These are phyloP conservation scores for Coelinius sp. DNA, from an alignment of 2,888 invertebrate species.

Conservation along the genomic window DNA sequence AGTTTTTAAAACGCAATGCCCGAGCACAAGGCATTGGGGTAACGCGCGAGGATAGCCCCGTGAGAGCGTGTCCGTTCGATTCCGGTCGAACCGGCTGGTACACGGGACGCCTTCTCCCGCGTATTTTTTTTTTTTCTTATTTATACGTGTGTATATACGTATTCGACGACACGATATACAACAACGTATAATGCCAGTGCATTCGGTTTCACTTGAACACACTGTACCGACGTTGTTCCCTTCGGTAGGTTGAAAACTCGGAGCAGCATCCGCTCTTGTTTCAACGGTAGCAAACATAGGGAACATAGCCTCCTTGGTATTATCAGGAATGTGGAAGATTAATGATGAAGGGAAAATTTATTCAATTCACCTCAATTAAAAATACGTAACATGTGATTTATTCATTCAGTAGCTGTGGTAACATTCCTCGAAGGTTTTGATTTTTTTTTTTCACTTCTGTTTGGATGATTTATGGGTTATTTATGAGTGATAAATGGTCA, in stretches of 20 bases:
- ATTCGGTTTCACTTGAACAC: not conserved
- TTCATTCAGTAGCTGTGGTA: not conserved
- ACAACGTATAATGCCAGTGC: slow-evolving; percentile 27
- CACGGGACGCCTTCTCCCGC: not conserved
- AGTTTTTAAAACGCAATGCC: not conserved
- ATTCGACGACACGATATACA: not conserved
- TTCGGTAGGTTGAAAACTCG: not conserved
- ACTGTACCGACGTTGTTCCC: not conserved
- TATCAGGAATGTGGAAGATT: slow-evolving; percentile 24
- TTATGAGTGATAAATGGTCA: too few relatives aligned
- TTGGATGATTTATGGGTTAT: not conserved
- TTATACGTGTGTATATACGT: slow-evolving; percentile 2
- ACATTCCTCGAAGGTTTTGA: not conserved
- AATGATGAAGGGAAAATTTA: not conserved
- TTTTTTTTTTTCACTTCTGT: not conserved
- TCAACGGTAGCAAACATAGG: not conserved
- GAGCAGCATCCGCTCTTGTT: not conserved
- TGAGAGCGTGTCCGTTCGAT: slow-evolving; percentile 57
- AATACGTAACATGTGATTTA: slow-evolving; percentile 10
- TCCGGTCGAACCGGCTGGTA: slow-evolving; percentile 64
- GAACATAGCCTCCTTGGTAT: not conserved
- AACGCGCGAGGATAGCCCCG: slow-evolving; percentile 30
- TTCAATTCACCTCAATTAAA: slow-evolving; percentile 18
- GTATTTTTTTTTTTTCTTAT: too few relatives aligned
- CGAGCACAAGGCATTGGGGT: slow-evolving; percentile 22